These are phyloP conservation scores for Aphelenchoides bicaudatus DNA, from an alignment of 2,888 invertebrate species.

Conservation along the genomic window DNA sequence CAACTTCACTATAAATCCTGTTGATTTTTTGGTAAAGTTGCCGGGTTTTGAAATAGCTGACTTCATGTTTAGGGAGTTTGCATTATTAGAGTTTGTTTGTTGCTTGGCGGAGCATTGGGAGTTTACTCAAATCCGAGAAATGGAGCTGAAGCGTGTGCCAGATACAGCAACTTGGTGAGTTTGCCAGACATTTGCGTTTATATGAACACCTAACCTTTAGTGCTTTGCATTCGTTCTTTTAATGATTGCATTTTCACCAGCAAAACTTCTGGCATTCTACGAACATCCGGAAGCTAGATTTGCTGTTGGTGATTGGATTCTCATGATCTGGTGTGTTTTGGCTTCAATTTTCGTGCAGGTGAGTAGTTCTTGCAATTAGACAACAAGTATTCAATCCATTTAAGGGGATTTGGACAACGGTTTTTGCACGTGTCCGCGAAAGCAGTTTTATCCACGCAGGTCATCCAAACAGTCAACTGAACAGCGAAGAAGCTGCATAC, in stretches of 20 bases:
- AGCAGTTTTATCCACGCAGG: too few relatives aligned
- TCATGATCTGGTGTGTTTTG: conserved; percentile 59
- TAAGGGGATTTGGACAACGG: conserved; percentile 53
- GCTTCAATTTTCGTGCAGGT: conserved; percentile 38
- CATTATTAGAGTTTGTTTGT: conserved; percentile 47
- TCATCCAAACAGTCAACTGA: conserved; percentile 18
- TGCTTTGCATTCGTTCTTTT: conserved; percentile 52
- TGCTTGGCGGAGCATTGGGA: conserved; percentile 55
- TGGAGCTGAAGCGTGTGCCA: conserved; percentile 46
- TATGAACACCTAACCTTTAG: conserved; percentile 28
- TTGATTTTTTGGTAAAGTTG: conserved; percentile 48
- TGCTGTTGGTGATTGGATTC: conserved; percentile 59
- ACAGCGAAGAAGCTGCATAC: conserved; percentile 39
- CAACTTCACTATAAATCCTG: conserved; percentile 51
- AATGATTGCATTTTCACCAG: conserved; percentile 57
- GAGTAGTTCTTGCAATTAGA: neutral
- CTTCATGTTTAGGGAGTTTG: conserved; percentile 42
- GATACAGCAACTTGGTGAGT: conserved; percentile 37
- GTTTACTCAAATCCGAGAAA: conserved; percentile 53
- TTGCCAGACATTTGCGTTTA: neutral
- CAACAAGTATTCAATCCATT: conserved; percentile 19
- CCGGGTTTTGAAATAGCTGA: neutral
- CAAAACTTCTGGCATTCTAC: conserved; percentile 57
- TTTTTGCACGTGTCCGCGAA: conserved; percentile 51
- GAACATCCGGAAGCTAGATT: conserved; percentile 46